Evolutionary conservation across 1,140 invertebrate species (phyloP), one percentile per base, ranked within the genome.

Genomic region (Ceratitis capitata): DNA sequence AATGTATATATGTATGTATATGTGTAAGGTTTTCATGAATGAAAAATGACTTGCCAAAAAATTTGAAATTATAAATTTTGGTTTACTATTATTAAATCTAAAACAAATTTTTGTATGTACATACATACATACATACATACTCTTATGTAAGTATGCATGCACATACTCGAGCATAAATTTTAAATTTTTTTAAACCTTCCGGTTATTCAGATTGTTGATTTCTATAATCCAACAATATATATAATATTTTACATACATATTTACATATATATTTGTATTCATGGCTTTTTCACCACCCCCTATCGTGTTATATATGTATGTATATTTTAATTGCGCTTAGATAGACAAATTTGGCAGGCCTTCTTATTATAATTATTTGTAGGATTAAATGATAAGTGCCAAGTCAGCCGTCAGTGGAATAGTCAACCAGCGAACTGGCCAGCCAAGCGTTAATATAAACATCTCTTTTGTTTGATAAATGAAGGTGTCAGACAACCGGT

Each of bases 251-350:
- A 56, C 14, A 26, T 78, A 26, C n/a, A 47, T 45, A 78, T 12
- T 78, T 26, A 19, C 58, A 26, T 26, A 39, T 74, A n/a, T 74
- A 1, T 78, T 3, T 45, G n/a, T 78, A 42, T 23, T 4, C 42
- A n/a, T 74, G 35, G n/a, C 4, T n/a, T 74, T 14, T 74, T 10
- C 14, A n/a, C 69, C 69, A 78, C 69, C 69, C 69, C 69, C 69
- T 69, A 14, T 23, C 42, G 69, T 12, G 69, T 26, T 26, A 78
- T 78, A n/a, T n/a, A n/a, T n/a, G n/a, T n/a, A n/a, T n/a, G n/a
- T n/a, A n/a, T n/a, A 78, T 78, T 45, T 78, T 78, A 78, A 78
- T 78, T 78, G 69, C 69, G 42, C 69, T 78, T 45, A 78, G 69
- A 78, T 45, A 78, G 69, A 45, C 39, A 78, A 78, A 78, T 78